These are phyloP conservation scores for Neotoxoptera formosana DNA, from an alignment of 1,140 invertebrate genomes.

Conservation along the genomic window DNA sequence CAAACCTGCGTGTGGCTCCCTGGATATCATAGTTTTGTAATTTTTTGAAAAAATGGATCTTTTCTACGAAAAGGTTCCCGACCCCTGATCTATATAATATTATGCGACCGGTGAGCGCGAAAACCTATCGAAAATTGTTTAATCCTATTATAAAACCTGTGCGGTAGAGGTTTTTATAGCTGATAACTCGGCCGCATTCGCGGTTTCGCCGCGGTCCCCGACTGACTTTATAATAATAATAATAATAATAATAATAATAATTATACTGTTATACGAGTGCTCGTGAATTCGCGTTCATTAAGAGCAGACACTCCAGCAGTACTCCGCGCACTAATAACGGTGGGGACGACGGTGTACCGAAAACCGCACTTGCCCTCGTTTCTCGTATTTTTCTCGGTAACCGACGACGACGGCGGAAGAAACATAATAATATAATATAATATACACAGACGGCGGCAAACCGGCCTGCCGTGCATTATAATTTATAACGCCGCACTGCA, in stretches of 20 bases:
- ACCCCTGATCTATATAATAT: no score
- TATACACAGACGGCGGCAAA: not conserved
- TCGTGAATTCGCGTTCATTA: not conserved
- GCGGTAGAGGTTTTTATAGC: not conserved
- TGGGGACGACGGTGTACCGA: not conserved
- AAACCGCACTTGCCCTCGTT: not conserved
- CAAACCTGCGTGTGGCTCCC: no score
- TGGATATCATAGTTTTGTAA: no score
- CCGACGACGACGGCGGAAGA: no score
- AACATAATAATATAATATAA: no score
- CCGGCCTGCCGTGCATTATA: not conserved
- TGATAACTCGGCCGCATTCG: not conserved
- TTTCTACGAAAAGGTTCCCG: no score
- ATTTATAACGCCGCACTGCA: not conserved
- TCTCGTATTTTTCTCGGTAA: conserved; percentile 1
- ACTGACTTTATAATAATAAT: not conserved
- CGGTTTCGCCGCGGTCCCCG: not conserved
- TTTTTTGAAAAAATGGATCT: no score
- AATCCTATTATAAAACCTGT: no score
- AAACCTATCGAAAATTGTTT: no score
- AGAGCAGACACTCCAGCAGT: not conserved
- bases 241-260: no score
- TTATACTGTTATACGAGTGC: not conserved
- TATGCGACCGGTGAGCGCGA: not conserved
- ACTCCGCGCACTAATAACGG: not conserved